Percentiles rank a stretch among this genome's conserved stretches.
Evolutionary conservation across 2,797 vertebrate species (phyloP).

Genomic region (Lutjanus campechanus): DNA sequence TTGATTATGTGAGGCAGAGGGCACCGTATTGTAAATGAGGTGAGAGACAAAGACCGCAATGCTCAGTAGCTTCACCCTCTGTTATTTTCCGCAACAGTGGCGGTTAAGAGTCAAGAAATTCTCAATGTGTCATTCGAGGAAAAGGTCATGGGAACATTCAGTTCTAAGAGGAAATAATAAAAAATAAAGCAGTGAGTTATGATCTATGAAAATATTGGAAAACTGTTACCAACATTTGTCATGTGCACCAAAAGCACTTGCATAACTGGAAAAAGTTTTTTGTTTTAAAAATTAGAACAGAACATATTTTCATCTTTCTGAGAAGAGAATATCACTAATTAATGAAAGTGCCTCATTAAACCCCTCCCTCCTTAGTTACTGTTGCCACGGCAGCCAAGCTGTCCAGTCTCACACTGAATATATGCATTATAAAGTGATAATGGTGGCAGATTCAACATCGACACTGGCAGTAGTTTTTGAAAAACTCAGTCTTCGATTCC

Average conservation of each 20-base stretch:
- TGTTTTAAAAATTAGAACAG: neutral
- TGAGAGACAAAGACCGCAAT: slow-evolving; percentile 80
- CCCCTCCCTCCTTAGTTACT: too few relatives aligned
- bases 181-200: slow-evolving; percentile 5
- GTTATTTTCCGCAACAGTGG: slow-evolving; percentile 68
- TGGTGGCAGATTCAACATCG: too few relatives aligned
- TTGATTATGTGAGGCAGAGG: slow-evolving; percentile 88
- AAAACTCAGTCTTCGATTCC: too few relatives aligned
- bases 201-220: neutral
- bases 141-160: slow-evolving; percentile 69
- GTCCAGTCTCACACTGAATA: too few relatives aligned
- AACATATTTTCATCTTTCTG: neutral
- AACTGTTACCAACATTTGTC: neutral
- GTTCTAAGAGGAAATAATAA: slow-evolving; percentile 18
- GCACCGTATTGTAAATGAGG: slow-evolving; percentile 86
- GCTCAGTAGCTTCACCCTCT: slow-evolving; percentile 64
- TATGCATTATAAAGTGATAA: too few relatives aligned
- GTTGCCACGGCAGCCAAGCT: too few relatives aligned
- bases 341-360: neutral
- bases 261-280: neutral
- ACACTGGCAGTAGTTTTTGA: too few relatives aligned
- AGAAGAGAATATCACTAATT: slow-evolving; percentile 8
- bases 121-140: slow-evolving; percentile 50
- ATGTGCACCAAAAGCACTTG: neutral
- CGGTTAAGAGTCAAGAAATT: slow-evolving; percentile 59